phyloP scores from a whole-genome alignment of 2,113 vertebrate genomes.

The Daphoenositta chrysoptera region DNA sequence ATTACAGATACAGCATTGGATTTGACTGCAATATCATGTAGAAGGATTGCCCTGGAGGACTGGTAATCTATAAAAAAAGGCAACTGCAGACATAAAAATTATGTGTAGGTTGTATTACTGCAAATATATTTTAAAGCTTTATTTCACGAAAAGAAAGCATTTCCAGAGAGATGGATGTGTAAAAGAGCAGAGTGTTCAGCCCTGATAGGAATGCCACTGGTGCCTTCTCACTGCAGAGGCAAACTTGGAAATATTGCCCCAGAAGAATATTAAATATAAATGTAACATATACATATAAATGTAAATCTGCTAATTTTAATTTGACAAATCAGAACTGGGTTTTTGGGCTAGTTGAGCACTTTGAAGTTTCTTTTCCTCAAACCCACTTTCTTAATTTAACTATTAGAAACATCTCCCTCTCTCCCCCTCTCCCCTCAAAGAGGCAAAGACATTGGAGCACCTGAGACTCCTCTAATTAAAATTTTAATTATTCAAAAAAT shows the following conservation, averaged over 20 bases:
- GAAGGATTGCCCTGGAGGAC: constrained; percentile 10
- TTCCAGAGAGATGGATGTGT: not conserved
- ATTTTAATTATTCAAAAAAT: not conserved
- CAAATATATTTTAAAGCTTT: constrained; percentile 32
- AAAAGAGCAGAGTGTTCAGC: not conserved
- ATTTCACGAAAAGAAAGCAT: not conserved
- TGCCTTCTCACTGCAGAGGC: not conserved
- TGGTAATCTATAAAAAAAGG: constrained; percentile 17
- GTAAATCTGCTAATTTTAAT: not conserved
- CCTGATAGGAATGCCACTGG: not conserved
- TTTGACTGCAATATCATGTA: constrained; percentile 1
- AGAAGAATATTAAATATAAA: not conserved
- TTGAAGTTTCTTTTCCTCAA: not conserved
- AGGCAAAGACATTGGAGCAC: not conserved
- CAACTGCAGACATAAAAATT: constrained; percentile 3
- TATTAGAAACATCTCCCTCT: not conserved
- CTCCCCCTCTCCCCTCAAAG: not conserved
- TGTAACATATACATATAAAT: not conserved
- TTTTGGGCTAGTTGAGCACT: not conserved
- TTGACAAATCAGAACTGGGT: not conserved
- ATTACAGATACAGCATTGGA: not conserved
- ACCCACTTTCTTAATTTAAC: not conserved
- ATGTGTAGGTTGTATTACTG: not conserved
- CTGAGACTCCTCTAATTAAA: not conserved
- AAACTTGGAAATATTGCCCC: not conserved